Conservation (phyloP, 2,797 vertebrate genomes). For the Zenarchopterus dispar region DNA sequence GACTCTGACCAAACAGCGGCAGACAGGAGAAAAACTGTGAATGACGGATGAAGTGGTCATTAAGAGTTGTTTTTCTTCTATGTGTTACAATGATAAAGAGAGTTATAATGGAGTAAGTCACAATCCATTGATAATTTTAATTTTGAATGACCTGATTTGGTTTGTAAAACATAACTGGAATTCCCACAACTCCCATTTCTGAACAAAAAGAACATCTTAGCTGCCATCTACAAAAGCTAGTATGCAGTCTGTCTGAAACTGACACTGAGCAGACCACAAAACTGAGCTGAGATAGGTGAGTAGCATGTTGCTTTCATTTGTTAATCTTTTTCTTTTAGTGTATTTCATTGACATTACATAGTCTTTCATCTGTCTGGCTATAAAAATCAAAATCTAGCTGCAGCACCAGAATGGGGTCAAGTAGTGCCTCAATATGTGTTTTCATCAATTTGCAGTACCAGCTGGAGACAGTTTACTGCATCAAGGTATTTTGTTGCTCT, state of each 20-base stretch:
- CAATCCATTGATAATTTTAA: slow-evolving; percentile 40
- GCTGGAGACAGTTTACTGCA: slow-evolving; percentile 18
- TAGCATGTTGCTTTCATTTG: neutral
- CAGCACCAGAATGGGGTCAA: neutral
- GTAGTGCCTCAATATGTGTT: slow-evolving; percentile 21
- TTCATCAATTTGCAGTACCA: slow-evolving; percentile 5
- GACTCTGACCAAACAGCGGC: slow-evolving; percentile 4
- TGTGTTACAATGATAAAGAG: slow-evolving; percentile 36
- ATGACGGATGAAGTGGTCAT: slow-evolving; percentile 47
- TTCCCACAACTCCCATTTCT: slow-evolving; percentile 28
- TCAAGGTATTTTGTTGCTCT: slow-evolving; percentile 6
- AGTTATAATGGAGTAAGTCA: slow-evolving; percentile 45
- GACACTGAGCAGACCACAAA: slow-evolving; percentile 10
- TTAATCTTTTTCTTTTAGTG: neutral
- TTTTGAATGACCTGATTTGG: slow-evolving; percentile 28
- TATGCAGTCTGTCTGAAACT: slow-evolving; percentile 21
- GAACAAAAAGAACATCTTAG: slow-evolving; percentile 35
- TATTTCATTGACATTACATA: neutral
- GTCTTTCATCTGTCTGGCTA: neutral
- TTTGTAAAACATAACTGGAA: slow-evolving; percentile 33
- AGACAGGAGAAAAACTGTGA: slow-evolving; percentile 9
- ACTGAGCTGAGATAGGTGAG: slow-evolving; percentile 14
- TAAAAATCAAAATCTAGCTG: neutral
- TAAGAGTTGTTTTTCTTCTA: slow-evolving; percentile 37
- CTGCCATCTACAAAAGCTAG: slow-evolving; percentile 34